Evolutionary conservation across 2,113 vertebrate species (phyloP).

Genomic region (Ceratotherium simum): DNA sequence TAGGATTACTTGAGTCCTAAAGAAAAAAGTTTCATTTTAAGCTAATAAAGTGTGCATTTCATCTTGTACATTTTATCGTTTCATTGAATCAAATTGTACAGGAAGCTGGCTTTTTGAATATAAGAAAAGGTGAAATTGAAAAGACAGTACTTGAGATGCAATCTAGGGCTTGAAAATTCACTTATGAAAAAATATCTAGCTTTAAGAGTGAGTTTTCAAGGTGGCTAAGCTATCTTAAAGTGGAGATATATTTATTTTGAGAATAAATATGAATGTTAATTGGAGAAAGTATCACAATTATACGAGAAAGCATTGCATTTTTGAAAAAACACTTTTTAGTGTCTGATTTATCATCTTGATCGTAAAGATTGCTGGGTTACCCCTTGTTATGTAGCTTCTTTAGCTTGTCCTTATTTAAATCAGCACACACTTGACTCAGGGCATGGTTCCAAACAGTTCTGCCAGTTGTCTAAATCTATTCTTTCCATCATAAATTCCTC

Average conservation of each 20-base stretch:
- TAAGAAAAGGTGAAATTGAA: neutral
- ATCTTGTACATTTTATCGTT: constrained; percentile 19
- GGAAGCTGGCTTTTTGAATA: neutral
- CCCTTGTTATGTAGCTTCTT: neutral
- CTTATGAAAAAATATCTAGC: constrained; percentile 51
- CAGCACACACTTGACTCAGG: neutral
- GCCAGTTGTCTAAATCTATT: constrained; percentile 54
- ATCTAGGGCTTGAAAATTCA: constrained; percentile 57
- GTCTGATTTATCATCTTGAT: neutral
- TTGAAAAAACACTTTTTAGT: neutral
- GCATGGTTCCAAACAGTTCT: constrained; percentile 43
- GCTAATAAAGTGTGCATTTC: neutral
- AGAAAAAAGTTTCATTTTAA: neutral
- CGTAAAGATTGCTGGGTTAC: neutral
- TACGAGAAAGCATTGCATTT: neutral
- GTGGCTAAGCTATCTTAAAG: constrained; percentile 25
- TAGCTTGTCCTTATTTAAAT: neutral
- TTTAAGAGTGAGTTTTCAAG: constrained; percentile 14
- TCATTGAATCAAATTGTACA: neutral
- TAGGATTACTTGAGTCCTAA: neutral
- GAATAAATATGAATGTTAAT: neutral
- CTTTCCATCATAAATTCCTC: constrained; percentile 67
- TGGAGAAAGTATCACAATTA: neutral
- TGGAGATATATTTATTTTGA: constrained; percentile 20
- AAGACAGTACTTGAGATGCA: neutral